Base-by-base conservation (phyloP, 2,797 vertebrate species). In the Bradypus variegatus region DNA sequence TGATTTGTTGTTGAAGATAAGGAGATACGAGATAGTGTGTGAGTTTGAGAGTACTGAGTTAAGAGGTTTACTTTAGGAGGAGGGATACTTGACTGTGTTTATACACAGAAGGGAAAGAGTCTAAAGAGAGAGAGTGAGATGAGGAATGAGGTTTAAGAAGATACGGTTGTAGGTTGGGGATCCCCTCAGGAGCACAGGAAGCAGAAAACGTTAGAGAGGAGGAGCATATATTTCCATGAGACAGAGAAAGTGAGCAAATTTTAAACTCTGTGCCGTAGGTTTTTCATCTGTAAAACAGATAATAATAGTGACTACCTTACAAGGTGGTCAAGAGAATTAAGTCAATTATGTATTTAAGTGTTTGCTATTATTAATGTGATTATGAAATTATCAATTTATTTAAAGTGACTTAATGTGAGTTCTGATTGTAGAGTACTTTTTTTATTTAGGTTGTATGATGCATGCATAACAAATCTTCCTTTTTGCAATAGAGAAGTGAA, bases 1-100 rank as follows among this genome's bases (percentile, higher is more conserved):
- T 77, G 55, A 13, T 93, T 92, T 89, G 31, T 89, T 72, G 23
- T 77, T 92, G 69, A 82, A 84, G 36, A n/a, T 77, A 88, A 87
- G n/a, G 67, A 87, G 65, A 23, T 58, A 58, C 23, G 58, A 38
- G 50, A 60, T 75, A 81, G 19, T 45, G 16, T 81, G 70, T 41
- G 79, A 81, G 16, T 87, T 87, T 86, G 78, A 86, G 38, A 70
- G 27, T 53, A 62, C 25, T 10, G 25, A 72, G 23, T 64, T 80
- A 79, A 76, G 70, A 50, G 78, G 23, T 19, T 27, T 88, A 48
- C 23, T 89, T 90, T 91, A 62, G 78, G 77, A 88, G 50, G 75
- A 82, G 48, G 38, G 27, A 85, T 29, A 62, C 21, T 92, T 86
- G 50, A 78, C 38, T 88, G 53, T 86, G 55, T 77, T 83, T 79